Conservation (phyloP, 2,113 vertebrate genomes). For the zebrafish (Danio rerio) region GRCz12tu NC_133188.1:38397501-38398000, state of each 20-base stretch:
- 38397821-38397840: constrained; percentile 27
- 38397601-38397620: too few species aligned
- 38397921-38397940: neutral
- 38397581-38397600: too few species aligned
- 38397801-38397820: constrained; percentile 47
- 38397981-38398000: constrained; percentile 57
- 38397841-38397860: constrained; percentile 5
- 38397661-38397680: too few species aligned
- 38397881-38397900: neutral
- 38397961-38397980: neutral
- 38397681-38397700: too few species aligned
- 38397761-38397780: constrained; percentile 62
- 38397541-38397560: too few species aligned
- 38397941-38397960: neutral
- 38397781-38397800: constrained; percentile 63
- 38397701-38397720: too few species aligned
- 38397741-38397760: constrained; percentile 60
- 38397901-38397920: neutral
- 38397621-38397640: too few species aligned
- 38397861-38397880: neutral
- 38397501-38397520: too few species aligned
- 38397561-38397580: too few species aligned
- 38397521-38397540: too few species aligned
- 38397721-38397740: constrained; percentile 10
- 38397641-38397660: too few species aligned